Conservation (phyloP, 2,888 invertebrate species). For the Gisinianus flammeolus region DNA sequence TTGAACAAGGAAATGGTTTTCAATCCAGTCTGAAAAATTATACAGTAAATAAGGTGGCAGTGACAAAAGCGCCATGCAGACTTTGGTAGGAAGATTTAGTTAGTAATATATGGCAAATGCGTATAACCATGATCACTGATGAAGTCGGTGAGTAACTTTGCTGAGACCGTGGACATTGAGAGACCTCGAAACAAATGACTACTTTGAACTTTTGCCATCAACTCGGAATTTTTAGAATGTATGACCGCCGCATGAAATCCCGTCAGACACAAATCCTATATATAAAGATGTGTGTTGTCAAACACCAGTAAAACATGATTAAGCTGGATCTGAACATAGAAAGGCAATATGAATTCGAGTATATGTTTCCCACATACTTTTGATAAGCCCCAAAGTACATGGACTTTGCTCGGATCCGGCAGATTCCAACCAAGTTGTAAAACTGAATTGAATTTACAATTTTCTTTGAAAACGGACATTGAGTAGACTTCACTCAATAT, state of each 20-base stretch:
- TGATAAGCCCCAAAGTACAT: constrained; percentile 54
- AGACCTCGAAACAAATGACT: constrained; percentile 13
- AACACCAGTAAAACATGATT: too few species aligned
- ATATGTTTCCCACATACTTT: too few species aligned
- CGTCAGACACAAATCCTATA: constrained; percentile 51
- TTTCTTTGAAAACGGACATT: constrained; percentile 50
- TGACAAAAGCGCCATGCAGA: too few species aligned
- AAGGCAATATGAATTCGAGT: too few species aligned
- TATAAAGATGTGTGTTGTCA: too few species aligned
- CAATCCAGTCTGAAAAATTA: constrained; percentile 48
- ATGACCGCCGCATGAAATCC: constrained; percentile 48
- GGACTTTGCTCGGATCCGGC: constrained; percentile 41
- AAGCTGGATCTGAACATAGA: too few species aligned
- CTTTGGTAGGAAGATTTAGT: too few species aligned
- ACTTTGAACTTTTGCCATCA: constrained; percentile 20
- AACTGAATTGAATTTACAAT: constrained; percentile 43
- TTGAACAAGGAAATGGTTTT: constrained; percentile 41
- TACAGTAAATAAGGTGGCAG: not conserved
- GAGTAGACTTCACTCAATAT: constrained; percentile 54
- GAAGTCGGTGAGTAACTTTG: constrained; percentile 21
- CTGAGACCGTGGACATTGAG: constrained; percentile 12
- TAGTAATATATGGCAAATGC: not conserved
- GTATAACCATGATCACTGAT: constrained; percentile 23
- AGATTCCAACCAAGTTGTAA: constrained; percentile 32
- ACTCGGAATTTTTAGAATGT: constrained; percentile 44